phyloP scores from a whole-genome alignment of 1,140 invertebrate species.

The Elysia chlorotica region DNA sequence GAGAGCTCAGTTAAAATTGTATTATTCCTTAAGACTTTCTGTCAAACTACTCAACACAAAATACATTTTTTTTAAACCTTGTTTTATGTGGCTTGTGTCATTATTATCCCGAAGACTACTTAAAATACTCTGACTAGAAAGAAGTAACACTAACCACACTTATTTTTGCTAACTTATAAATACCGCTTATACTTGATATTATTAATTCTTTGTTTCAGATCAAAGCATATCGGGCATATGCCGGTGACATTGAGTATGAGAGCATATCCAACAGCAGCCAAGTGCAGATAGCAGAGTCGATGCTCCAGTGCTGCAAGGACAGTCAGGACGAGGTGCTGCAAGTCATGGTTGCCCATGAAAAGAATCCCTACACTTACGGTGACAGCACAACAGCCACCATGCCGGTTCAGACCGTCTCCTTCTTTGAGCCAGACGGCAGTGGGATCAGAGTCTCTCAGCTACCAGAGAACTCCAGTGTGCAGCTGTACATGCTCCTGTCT shows the following conservation, averaged over 20 bases:
- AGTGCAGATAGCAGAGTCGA: conserved; percentile 8
- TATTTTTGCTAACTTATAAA: too few relatives aligned
- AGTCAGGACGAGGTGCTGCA: conserved; percentile 1
- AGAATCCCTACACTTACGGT: conserved; percentile 40
- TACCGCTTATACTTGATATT: too few relatives aligned
- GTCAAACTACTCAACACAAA: too few relatives aligned
- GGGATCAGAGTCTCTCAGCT: conserved; percentile 33
- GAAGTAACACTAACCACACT: too few relatives aligned
- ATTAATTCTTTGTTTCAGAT: neutral
- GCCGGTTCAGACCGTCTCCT: conserved; percentile 33
- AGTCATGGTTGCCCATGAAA: conserved; percentile 19
- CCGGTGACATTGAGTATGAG: neutral
- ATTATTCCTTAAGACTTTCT: too few relatives aligned
- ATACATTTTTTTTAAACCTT: too few relatives aligned
- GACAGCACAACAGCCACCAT: conserved; percentile 25
- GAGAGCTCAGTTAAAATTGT: too few relatives aligned
- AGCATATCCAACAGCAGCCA: conserved; percentile 18
- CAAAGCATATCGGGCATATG: neutral
- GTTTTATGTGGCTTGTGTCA: too few relatives aligned
- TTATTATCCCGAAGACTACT: too few relatives aligned
- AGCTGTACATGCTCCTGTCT: conserved; percentile 37
- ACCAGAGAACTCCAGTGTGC: conserved; percentile 9
- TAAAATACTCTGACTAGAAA: too few relatives aligned
- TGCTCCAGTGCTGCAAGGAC: conserved; percentile 20
- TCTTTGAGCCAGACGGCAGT: conserved; percentile 35